Base-by-base conservation (phyloP, 2,888 invertebrate species). In the Helicoverpa assulta region DNA sequence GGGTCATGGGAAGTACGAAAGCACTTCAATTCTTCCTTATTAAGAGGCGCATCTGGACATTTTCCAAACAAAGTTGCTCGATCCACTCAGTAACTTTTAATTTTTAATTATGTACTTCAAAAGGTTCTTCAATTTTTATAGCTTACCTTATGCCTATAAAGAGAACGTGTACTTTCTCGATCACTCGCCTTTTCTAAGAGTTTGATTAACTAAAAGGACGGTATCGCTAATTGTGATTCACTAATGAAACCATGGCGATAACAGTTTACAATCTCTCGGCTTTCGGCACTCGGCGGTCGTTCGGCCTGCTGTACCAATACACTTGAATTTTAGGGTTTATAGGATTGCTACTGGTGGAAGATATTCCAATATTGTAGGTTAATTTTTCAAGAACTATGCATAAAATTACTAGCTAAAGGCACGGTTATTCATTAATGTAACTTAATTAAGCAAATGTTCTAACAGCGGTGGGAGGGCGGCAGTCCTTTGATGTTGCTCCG, bases 401-500 rank as follows among this genome's bases (percentile, higher is more conserved):
- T 33, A 33, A 33, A 33, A 40, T 14, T 1, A 10, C 16, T 43
- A 14, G 43, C 57, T 63, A 61, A 62, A 68, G 50, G 16, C 52
- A 58, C 54, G 40, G 55, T 61, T 63, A 62, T 71, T 70, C 59
- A 50, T 73, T 75, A 74, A 81, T 73, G 67, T 79, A 53, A 67
- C 59, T 70, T 80, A 85, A 84, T 83, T 85, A 85, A 67, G 66
- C 60, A 74, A 80, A 81, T 78, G 67, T 74, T 63, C 66, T 78
- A 37, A 33, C 60, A 58, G 63, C 57, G 63, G 53, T 47, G 54
- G 33, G 43, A 5, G 63, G 50, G 50, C 19, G 55, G 47, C 40
- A 37, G 37, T 62, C 57, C 80, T 84, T 86, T 84, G 85, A 84
- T 66, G 80, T 79, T 54, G 70, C 77, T 63, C 64, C 2, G 67